Conservation (phyloP, 2,113 vertebrate species). For the Micronycteris hirsuta region DNA sequence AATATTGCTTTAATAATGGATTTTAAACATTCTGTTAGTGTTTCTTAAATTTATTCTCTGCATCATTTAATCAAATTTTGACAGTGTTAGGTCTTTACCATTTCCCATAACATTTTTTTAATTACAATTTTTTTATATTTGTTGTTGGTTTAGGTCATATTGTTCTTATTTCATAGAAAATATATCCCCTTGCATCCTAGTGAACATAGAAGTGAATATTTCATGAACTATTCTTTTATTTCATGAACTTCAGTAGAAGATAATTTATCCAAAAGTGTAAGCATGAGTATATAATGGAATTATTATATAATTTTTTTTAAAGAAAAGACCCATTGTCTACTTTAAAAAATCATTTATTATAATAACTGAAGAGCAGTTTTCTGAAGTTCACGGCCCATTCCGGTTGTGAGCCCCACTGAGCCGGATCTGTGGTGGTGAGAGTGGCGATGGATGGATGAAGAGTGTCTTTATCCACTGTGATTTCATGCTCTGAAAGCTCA, state of each 20-base stretch:
- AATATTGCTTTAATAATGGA: background rate
- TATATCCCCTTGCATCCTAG: background rate
- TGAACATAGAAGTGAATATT: background rate
- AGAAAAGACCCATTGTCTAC: background rate
- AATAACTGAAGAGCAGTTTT: background rate
- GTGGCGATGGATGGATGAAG: background rate
- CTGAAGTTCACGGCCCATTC: background rate
- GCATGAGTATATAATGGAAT: background rate
- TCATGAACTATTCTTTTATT: background rate
- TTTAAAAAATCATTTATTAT: slow-evolving; percentile 31
- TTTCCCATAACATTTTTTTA: background rate
- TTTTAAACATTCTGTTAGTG: background rate
- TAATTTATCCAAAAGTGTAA: background rate
- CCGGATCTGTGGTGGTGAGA: background rate
- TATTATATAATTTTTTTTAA: background rate
- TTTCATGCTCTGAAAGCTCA: slow-evolving; percentile 33
- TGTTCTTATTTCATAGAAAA: slow-evolving; percentile 27
- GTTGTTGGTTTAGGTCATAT: background rate
- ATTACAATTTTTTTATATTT: background rate
- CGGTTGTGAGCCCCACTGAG: background rate
- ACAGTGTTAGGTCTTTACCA: background rate
- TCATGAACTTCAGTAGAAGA: slow-evolving; percentile 8
- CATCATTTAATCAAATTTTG: background rate
- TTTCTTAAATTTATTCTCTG: background rate
- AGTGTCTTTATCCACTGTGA: background rate